These are phyloP conservation scores for Nephrotoma flavescens DNA, from an alignment of 2,888 invertebrate genomes.

Conservation along the genomic window DNA sequence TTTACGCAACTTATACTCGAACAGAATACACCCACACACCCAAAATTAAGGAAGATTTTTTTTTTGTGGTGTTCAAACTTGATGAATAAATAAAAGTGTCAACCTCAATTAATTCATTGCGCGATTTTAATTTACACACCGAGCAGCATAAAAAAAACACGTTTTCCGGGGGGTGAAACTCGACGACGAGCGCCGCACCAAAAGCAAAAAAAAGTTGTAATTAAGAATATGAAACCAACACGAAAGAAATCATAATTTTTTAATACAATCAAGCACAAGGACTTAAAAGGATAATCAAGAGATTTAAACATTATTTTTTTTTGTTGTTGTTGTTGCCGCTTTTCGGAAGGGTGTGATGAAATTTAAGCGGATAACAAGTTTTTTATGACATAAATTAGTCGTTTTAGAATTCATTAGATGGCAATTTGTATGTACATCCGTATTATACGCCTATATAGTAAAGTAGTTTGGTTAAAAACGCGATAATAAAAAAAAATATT, in stretches of 20 bases:
- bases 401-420: conserved; percentile 4
- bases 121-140: not conserved
- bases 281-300: not conserved
- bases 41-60: not conserved
- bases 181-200: not conserved
- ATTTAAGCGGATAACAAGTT: conserved; percentile 2
- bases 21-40: not conserved
- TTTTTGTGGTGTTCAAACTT: not conserved
- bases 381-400: conserved; percentile 2
- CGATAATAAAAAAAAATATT: not conserved
- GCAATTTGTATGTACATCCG: not conserved
- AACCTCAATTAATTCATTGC: conserved; percentile 4
- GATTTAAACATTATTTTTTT: not conserved
- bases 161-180: not conserved
- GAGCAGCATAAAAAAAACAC: too few relatives aligned
- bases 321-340: not conserved
- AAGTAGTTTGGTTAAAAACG: not conserved
- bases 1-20: not conserved
- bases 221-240: not conserved
- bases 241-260: not conserved
- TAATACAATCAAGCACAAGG: not conserved
- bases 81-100: conserved; percentile 4
- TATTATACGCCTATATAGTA: not conserved
- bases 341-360: conserved; percentile 1
- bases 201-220: not conserved